Conservation (phyloP, 2,888 invertebrate genomes). For the Teinopalpus imperialis region DNA sequence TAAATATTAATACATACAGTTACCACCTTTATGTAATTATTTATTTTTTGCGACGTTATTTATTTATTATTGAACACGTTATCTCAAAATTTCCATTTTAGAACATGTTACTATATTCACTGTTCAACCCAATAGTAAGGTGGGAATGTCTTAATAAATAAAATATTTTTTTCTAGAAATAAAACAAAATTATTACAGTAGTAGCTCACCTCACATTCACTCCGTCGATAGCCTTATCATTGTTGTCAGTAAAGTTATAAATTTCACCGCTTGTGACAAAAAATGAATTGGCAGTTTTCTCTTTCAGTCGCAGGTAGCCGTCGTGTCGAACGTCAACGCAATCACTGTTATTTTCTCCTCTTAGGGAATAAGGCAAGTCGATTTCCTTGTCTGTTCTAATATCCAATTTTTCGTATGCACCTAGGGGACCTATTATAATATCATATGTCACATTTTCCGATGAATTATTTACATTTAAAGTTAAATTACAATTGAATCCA, state of each 20-base stretch:
- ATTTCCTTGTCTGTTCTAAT: slow-evolving; percentile 44
- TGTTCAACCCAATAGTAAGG: too few species aligned
- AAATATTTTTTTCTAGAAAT: too few species aligned
- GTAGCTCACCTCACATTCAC: slow-evolving; percentile 65
- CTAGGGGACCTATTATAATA: slow-evolving; percentile 51
- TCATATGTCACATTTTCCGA: slow-evolving; percentile 34
- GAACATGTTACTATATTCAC: too few species aligned
- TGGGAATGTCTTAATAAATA: too few species aligned
- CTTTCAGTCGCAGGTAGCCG: slow-evolving; percentile 50
- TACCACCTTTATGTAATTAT: too few species aligned
- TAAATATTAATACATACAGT: too few species aligned
- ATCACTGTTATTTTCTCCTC: slow-evolving; percentile 42
- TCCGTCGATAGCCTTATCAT: slow-evolving; percentile 67
- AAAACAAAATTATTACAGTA: too few species aligned
- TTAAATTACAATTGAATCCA: slow-evolving; percentile 81
- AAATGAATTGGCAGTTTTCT: slow-evolving; percentile 65
- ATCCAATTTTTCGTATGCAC: slow-evolving; percentile 66
- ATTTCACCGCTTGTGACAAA: slow-evolving; percentile 52
- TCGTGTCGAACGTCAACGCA: slow-evolving; percentile 45
- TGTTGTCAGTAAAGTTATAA: slow-evolving; percentile 62
- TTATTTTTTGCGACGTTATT: too few species aligned
- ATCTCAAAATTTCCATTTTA: too few species aligned
- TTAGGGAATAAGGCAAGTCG: slow-evolving; percentile 58
- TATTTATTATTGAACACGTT: too few species aligned
- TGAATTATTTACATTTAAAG: slow-evolving; percentile 42